A percentile compares a stretch with the other conserved stretches of the same genome.
Conservation (phyloP, 2,113 vertebrate genomes). For the Notarius lentiginosus region DNA sequence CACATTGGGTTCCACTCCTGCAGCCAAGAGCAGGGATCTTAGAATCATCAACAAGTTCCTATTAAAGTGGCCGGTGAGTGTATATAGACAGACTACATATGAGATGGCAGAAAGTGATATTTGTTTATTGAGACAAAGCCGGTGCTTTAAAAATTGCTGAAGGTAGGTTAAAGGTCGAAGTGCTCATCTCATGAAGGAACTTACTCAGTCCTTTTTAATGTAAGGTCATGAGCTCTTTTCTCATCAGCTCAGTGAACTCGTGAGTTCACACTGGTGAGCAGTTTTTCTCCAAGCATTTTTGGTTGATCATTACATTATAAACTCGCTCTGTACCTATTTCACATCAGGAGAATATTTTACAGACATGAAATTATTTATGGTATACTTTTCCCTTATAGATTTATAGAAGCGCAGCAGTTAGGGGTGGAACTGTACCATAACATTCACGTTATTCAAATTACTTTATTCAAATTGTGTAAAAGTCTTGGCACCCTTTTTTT, state of each 20-base stretch:
- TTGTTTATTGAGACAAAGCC: not conserved
- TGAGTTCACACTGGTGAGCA: not conserved
- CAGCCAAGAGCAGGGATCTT: too few species aligned
- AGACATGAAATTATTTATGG: not conserved
- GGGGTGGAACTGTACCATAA: not conserved
- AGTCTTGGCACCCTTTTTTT: too few species aligned
- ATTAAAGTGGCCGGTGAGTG: too few species aligned
- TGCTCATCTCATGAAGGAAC: too few species aligned
- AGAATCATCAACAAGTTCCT: too few species aligned
- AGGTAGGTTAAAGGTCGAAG: conserved; percentile 29
- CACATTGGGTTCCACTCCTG: too few species aligned
- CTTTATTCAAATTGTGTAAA: too few species aligned
- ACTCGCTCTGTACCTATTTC: too few species aligned
- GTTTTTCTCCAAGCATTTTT: not conserved
- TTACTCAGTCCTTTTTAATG: conserved; percentile 14
- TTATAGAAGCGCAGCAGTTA: not conserved
- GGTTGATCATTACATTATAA: not conserved
- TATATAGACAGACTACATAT: too few species aligned
- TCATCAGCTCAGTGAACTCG: not conserved
- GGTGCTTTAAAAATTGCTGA: not conserved
- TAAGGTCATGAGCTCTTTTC: not conserved
- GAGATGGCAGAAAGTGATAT: not conserved
- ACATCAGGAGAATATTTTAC: not conserved
- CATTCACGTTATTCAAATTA: not conserved
- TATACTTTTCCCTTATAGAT: not conserved